Base-by-base conservation (phyloP, 2,888 invertebrate species). In the Mactromeris polynyma region DNA sequence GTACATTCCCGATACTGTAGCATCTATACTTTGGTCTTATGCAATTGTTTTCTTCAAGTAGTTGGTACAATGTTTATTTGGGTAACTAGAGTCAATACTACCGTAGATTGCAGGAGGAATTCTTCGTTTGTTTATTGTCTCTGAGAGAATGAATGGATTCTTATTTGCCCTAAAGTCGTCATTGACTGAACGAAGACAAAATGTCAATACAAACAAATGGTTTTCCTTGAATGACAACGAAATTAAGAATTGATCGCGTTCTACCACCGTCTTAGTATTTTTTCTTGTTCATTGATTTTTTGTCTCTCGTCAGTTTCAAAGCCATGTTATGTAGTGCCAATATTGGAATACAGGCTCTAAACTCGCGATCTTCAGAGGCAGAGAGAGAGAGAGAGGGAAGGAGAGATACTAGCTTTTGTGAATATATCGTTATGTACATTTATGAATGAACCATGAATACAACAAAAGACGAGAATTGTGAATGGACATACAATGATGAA, bases 341-440 rank as follows among this genome's bases (percentile, higher is more conserved):
- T 73, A 73, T 73, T 73, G 73, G 73, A 73, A 73, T 64, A n/a
- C 58, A n/a, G 58, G 9, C n/a, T 64, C 58, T 64, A 64, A 64
- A 26, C 31, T 33, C 11, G 73, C n/a, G 33, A 36, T 17, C 36
- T 33, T 73, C 73, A 33, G 31, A 36, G 73, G 21, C 26, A 2
- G 58, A 58, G 21, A 58, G 19, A 14, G 2, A 17, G 2, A 46
- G 46, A 46, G 46, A 46, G 46, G 11, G 14, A 46, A 17, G 11
- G 6, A 40, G 40, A 40, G 40, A 46, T 3, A 64, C 58, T n/a
- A 9, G n/a, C 58, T 4, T 26, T 64, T 4, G 58, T 64, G 58
- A 64, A 26, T 64, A 64, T 6, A 64, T n/a, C n/a, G 58, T 26
- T 64, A 26, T 64, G 58, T 26, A 26, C 26, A 64, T 64, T 64